phyloP scores from a whole-genome alignment of 2,797 vertebrate species.

The Ceryle rudis region DNA sequence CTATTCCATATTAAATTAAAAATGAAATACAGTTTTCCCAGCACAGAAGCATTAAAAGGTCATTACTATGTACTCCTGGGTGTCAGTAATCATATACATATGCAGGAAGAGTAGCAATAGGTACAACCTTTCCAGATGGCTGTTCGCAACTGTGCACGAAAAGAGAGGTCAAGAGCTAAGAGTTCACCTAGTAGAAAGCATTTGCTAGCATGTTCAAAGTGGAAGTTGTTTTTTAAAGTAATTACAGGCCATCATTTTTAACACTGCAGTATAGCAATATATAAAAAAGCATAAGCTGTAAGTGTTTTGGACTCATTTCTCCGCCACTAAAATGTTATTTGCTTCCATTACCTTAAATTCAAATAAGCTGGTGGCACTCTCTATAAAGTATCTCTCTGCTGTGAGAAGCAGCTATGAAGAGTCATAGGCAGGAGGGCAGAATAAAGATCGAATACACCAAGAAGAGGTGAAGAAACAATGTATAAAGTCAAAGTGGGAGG shows the following conservation, averaged over 20 bases:
- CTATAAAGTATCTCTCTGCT: neutral
- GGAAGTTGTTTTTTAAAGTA: conserved; percentile 52
- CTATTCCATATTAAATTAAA: conserved; percentile 46
- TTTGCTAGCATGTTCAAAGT: conserved; percentile 7
- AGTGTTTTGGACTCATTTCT: conserved; percentile 48
- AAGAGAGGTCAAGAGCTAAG: conserved; percentile 41
- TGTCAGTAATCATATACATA: neutral
- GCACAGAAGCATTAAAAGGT: conserved; percentile 9
- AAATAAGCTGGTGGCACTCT: neutral
- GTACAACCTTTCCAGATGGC: neutral
- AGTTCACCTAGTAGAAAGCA: conserved; percentile 9
- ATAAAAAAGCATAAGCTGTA: conserved; percentile 33
- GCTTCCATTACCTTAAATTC: conserved; percentile 60
- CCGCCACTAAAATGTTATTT: conserved; percentile 49
- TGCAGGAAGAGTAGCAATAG: neutral
- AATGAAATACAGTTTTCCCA: conserved; percentile 16
- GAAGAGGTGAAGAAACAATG: neutral
- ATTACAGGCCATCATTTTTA: conserved; percentile 57
- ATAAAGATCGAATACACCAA: neutral
- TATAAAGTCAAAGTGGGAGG: neutral
- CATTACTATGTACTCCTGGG: neutral
- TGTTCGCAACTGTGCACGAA: neutral
- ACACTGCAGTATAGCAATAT: conserved; percentile 2
- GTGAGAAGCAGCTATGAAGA: neutral
- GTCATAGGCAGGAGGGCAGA: neutral